These are phyloP conservation scores for Andricus curvator DNA, from an alignment of 2,888 invertebrate genomes.

Conservation along the genomic window DNA sequence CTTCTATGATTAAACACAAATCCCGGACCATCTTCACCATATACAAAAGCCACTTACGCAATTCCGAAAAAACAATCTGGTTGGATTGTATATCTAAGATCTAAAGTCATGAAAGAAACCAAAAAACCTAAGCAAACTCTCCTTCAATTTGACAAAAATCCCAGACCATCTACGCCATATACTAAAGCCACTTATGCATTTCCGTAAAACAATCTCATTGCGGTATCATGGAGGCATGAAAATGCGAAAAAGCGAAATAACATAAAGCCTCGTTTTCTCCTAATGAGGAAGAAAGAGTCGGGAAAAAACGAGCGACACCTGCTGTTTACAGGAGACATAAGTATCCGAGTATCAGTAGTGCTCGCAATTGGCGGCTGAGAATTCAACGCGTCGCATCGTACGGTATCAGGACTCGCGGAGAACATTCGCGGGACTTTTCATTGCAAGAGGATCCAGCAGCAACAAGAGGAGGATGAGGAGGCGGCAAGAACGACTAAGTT, in stretches of 20 bases:
- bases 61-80: not conserved
- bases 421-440: constrained; percentile 24
- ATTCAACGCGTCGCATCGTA: constrained; percentile 21
- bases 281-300: constrained; percentile 50
- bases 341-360: constrained; percentile 35
- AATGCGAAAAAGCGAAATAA: constrained; percentile 38
- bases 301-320: constrained; percentile 42
- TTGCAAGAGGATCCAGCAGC: constrained; percentile 9
- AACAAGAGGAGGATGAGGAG: constrained; percentile 45
- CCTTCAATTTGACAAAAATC: too few relatives aligned
- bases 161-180: too few relatives aligned
- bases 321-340: constrained; percentile 33
- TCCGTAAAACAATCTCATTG: not conserved
- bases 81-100: too few relatives aligned
- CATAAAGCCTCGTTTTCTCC: constrained; percentile 45
- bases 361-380: constrained; percentile 28
- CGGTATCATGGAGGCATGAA: constrained; percentile 41
- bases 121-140: too few relatives aligned
- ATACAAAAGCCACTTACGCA: not conserved
- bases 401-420: constrained; percentile 25
- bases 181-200: not conserved
- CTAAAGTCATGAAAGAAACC: not conserved
- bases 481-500: constrained; percentile 50
- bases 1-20: too few relatives aligned
- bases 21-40: too few relatives aligned